A percentile compares a stretch with the other conserved stretches of the same genome.
Evolutionary conservation across 2,797 vertebrate genomes (phyloP).

Genomic region (Myotis planiceps): DNA sequence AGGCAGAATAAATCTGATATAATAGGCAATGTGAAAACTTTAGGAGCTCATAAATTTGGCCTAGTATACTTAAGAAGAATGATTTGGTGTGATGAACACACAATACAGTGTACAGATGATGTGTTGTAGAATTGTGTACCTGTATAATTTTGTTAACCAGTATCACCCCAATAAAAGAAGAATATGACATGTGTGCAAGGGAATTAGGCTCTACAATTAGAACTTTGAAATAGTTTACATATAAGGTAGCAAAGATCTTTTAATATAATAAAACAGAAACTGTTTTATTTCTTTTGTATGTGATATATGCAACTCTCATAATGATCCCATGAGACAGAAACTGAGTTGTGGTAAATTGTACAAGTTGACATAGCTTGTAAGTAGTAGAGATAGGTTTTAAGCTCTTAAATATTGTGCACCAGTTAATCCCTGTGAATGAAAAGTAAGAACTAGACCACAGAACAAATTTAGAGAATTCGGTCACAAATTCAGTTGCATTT

Average conservation of each 20-base stretch:
- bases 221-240: background rate
- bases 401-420: background rate
- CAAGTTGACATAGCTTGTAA: background rate
- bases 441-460: background rate
- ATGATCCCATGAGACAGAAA: background rate
- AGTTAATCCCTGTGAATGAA: background rate
- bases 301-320: background rate
- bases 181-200: background rate
- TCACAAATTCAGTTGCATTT: background rate
- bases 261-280: background rate
- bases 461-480: background rate
- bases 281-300: background rate
- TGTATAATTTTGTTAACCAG: background rate
- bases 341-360: background rate
- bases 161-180: background rate
- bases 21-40: background rate
- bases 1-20: background rate
- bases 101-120: background rate
- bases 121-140: background rate
- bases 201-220: background rate
- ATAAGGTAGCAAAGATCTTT: background rate
- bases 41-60: background rate
- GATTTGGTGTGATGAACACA: background rate
- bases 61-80: background rate
- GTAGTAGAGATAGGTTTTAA: background rate